These are phyloP conservation scores for Bombus turneri DNA, from an alignment of 1,140 invertebrate genomes.

Conservation along the genomic window DNA sequence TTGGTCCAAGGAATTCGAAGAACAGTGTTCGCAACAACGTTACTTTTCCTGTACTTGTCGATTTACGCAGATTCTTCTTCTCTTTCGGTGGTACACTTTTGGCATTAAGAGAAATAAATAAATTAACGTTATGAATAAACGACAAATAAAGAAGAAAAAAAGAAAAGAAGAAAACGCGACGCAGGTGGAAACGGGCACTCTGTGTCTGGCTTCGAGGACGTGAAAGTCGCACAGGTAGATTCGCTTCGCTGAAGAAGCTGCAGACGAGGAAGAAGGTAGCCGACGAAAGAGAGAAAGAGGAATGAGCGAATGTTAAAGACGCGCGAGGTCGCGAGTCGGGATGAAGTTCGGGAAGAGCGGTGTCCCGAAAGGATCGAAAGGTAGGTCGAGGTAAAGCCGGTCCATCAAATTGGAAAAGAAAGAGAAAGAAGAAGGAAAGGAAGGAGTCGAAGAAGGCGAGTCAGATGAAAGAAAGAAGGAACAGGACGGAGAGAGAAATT, in stretches of 20 bases:
- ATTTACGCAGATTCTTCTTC: too few relatives aligned
- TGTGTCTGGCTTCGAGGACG: neutral
- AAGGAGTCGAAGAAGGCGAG: neutral
- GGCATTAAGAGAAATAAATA: too few relatives aligned
- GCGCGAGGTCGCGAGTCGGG: neutral
- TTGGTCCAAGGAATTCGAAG: too few relatives aligned
- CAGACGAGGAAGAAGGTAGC: neutral
- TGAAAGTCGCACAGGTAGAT: constrained; percentile 26
- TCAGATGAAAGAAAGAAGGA: neutral
- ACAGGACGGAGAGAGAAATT: neutral
- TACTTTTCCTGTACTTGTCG: too few relatives aligned
- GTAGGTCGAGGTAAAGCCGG: constrained; percentile 41
- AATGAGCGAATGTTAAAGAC: neutral
- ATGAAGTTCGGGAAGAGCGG: neutral
- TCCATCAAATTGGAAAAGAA: neutral
- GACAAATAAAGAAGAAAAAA: too few relatives aligned
- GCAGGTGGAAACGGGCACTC: neutral
- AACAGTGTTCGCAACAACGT: too few relatives aligned
- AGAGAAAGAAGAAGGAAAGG: constrained; percentile 14
- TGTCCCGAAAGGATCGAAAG: constrained; percentile 36
- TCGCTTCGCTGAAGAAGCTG: constrained; percentile 29
- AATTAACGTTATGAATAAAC: too few relatives aligned
- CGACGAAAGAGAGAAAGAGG: constrained; percentile 21
- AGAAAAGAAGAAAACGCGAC: neutral
- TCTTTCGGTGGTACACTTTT: too few relatives aligned